Conservation (phyloP, 2,797 vertebrate genomes). For the Crocodylus rhombifer region DNA sequence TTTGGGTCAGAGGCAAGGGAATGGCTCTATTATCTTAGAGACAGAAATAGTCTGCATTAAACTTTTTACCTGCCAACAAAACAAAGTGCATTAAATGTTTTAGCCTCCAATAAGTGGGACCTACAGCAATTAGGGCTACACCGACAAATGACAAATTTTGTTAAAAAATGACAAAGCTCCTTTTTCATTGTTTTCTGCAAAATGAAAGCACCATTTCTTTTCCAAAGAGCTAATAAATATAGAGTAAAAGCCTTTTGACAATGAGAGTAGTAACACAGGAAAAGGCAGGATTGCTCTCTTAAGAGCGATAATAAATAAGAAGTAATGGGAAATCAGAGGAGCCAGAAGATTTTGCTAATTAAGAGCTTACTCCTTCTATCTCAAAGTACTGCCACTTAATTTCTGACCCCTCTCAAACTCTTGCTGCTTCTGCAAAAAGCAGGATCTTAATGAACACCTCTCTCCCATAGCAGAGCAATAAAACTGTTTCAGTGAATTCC, state of each 20-base stretch:
- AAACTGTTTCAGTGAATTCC: background rate
- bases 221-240: background rate
- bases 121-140: background rate
- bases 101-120: background rate
- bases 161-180: background rate
- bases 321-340: background rate
- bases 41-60: background rate
- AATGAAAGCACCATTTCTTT: background rate
- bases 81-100: background rate
- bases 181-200: background rate
- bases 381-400: background rate
- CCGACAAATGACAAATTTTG: background rate
- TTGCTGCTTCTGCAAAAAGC: background rate
- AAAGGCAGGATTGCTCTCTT: background rate
- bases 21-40: background rate
- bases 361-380: background rate
- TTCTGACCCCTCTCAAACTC: background rate
- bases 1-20: background rate
- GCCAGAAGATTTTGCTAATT: background rate
- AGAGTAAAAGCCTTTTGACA: background rate
- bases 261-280: background rate
- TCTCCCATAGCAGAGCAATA: background rate
- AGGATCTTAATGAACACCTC: background rate
- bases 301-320: background rate
- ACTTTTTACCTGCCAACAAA: background rate